These are phyloP conservation scores for Pteropus alecto DNA, from an alignment of 2,113 vertebrate species.

Conservation along the genomic window DNA sequence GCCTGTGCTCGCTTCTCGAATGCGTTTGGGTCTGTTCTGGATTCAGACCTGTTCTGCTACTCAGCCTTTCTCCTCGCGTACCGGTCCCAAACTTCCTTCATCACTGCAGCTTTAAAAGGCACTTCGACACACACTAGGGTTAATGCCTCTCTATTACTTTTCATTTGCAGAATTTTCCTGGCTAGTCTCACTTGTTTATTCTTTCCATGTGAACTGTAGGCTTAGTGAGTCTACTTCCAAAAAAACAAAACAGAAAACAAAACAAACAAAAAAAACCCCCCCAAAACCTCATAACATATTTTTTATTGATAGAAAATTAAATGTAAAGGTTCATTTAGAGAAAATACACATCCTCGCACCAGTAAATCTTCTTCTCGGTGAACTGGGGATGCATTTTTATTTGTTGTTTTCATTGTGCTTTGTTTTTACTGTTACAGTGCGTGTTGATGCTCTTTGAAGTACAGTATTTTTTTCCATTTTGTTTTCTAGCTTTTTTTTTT, in stretches of 20 bases:
- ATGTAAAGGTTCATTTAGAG: background rate
- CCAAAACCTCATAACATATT: background rate
- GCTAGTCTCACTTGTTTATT: slow-evolving; percentile 39
- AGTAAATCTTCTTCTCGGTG: background rate
- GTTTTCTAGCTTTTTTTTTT: background rate
- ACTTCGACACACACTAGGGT: background rate
- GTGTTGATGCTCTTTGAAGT: background rate
- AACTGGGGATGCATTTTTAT: background rate
- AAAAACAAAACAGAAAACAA: background rate
- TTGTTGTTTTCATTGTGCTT: background rate
- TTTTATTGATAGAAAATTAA: slow-evolving; percentile 31
- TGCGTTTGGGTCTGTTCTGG: background rate
- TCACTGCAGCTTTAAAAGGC: background rate
- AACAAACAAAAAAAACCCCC: too few relatives aligned
- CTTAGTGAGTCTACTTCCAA: slow-evolving; percentile 12
- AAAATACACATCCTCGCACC: background rate
- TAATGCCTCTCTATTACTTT: slow-evolving; percentile 51
- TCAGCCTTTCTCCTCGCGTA: background rate
- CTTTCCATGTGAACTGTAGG: slow-evolving; percentile 64
- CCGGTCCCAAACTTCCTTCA: background rate
- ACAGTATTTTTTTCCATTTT: background rate
- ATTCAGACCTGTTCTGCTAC: background rate
- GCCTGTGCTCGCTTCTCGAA: background rate
- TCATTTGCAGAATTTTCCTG: slow-evolving; percentile 51
- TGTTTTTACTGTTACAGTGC: background rate